Percentiles rank a stretch among this genome's conserved stretches.
Evolutionary conservation across 2,797 vertebrate species (phyloP).

Genomic region (Sparidentex hasta): DNA sequence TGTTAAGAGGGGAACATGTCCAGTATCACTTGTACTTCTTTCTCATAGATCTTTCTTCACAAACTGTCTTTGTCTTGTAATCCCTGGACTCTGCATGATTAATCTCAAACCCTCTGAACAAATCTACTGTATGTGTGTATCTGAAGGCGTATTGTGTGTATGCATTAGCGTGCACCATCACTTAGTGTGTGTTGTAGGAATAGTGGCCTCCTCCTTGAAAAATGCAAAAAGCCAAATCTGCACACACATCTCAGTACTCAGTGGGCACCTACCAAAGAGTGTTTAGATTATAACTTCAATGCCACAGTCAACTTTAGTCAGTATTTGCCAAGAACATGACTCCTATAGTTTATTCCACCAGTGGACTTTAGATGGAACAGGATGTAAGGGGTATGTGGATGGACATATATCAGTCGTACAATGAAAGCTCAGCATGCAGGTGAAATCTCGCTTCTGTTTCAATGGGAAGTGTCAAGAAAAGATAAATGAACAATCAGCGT

Average conservation of each 20-base stretch:
- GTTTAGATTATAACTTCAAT: no score
- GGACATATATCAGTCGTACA: slow-evolving; percentile 37
- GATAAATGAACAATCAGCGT: slow-evolving; percentile 48
- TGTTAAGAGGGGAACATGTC: neutral
- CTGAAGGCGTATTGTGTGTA: neutral
- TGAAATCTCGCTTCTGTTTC: slow-evolving; percentile 45
- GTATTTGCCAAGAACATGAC: neutral
- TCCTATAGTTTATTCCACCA: no score
- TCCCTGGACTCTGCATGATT: neutral
- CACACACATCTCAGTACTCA: slow-evolving; percentile 1
- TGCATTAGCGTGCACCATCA: neutral
- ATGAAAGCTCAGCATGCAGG: slow-evolving; percentile 11
- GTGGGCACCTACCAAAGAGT: slow-evolving; percentile 19
- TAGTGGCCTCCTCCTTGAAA: neutral
- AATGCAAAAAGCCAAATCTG: slow-evolving; percentile 34
- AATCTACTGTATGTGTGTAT: neutral
- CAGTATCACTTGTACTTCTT: neutral
- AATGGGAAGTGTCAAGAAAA: slow-evolving; percentile 46
- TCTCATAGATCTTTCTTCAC: neutral
- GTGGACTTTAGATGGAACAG: neutral
- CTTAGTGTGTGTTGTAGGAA: neutral
- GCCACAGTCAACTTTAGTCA: neutral
- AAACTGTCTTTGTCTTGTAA: neutral
- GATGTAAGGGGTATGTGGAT: neutral
- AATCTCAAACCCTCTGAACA: slow-evolving; percentile 3